phyloP scores from a whole-genome alignment of 2,113 vertebrate species.

The Microtus ochrogaster region DNA sequence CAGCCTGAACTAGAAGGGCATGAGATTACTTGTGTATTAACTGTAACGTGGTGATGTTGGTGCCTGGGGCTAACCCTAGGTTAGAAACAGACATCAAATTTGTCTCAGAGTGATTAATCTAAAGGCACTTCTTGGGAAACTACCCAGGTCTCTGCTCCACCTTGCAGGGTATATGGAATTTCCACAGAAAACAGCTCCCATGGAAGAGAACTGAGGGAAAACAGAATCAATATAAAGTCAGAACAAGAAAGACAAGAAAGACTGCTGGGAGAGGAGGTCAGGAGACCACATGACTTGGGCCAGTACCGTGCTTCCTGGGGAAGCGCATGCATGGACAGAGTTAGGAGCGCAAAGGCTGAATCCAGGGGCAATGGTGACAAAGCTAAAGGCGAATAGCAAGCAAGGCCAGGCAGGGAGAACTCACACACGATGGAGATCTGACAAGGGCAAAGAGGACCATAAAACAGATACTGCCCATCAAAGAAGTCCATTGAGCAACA shows the following conservation, averaged over 20 bases:
- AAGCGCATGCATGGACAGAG: background rate
- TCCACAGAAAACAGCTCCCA: background rate
- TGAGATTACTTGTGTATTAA: background rate
- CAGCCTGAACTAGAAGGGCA: background rate
- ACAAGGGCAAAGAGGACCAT: background rate
- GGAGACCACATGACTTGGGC: background rate
- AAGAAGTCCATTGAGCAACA: too few relatives aligned
- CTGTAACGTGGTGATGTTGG: background rate
- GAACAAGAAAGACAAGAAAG: slow-evolving; percentile 1
- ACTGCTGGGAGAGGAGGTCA: background rate
- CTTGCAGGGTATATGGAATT: background rate
- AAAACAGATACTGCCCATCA: background rate
- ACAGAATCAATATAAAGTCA: background rate
- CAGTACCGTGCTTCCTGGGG: background rate
- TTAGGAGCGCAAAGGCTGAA: background rate
- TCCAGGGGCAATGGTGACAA: background rate
- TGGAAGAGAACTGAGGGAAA: background rate
- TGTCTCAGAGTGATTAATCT: background rate
- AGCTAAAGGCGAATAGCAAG: background rate
- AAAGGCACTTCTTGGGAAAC: background rate
- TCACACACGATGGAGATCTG: background rate
- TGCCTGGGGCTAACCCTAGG: background rate
- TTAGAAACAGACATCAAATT: slow-evolving; percentile 22
- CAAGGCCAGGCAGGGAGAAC: background rate
- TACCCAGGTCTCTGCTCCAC: too few relatives aligned